Percentiles rank a stretch among this genome's conserved stretches.
Evolutionary conservation across 2,797 vertebrate species (phyloP).

Genomic region (Notoglanidium macrostoma): DNA sequence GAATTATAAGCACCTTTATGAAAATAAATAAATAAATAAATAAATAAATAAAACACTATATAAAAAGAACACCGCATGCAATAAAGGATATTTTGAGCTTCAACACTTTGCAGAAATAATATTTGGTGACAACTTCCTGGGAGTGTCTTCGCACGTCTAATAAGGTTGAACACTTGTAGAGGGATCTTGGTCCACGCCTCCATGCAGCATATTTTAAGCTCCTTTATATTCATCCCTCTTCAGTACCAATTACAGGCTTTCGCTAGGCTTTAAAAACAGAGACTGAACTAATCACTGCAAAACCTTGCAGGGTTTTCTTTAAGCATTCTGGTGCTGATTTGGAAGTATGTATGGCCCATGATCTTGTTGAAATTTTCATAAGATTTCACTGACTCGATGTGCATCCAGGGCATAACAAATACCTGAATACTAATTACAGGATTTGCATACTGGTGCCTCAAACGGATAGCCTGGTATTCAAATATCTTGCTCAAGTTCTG

Average conservation of each 20-base stretch:
- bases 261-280: background rate
- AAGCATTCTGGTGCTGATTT: background rate
- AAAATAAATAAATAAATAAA: background rate
- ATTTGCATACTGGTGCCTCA: constrained; percentile 10
- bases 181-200: no score
- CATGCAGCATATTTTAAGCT: background rate
- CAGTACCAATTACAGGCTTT: background rate
- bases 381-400: background rate
- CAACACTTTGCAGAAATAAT: background rate
- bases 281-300: background rate
- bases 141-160: background rate
- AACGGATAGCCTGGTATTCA: constrained; percentile 21
- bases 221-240: background rate
- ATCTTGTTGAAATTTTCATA: constrained; percentile 9
- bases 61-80: background rate
- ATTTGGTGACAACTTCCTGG: background rate
- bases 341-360: background rate
- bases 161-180: background rate
- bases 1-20: background rate
- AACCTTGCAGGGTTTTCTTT: background rate
- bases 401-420: constrained; percentile 1
- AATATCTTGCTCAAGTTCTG: background rate
- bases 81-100: background rate
- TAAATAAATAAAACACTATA: background rate
- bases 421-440: constrained; percentile 10